Evolutionary conservation across 2,888 invertebrate genomes (phyloP).

Genomic region (Meta bourneti): DNA sequence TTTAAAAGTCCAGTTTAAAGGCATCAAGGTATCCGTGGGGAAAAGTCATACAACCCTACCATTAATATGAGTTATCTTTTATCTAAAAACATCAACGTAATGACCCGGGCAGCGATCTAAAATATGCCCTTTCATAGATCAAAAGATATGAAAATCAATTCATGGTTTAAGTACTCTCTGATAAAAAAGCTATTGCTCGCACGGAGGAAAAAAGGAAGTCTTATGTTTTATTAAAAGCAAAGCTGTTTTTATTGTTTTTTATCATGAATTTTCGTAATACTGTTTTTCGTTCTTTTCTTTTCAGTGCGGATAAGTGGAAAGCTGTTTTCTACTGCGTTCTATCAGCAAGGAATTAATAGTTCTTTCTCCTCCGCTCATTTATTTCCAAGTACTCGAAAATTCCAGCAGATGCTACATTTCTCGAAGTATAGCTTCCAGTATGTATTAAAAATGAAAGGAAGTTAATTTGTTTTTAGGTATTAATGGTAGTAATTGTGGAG

Average conservation of each 20-base stretch:
- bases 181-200: conserved; percentile 33
- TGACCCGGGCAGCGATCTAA: conserved; percentile 50
- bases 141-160: conserved; percentile 71
- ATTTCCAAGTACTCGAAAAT: conserved; percentile 21
- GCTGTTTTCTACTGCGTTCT: conserved; percentile 3
- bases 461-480: conserved; percentile 53
- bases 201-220: conserved; percentile 17
- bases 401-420: conserved; percentile 44
- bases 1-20: conserved; percentile 47
- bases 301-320: conserved; percentile 11
- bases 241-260: conserved; percentile 31
- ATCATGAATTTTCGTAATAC: neutral
- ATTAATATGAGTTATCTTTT: conserved; percentile 60
- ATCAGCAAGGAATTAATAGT: conserved; percentile 34
- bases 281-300: conserved; percentile 1
- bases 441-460: conserved; percentile 43
- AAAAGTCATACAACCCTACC: conserved; percentile 21
- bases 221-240: conserved; percentile 61
- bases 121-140: conserved; percentile 59
- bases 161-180: conserved; percentile 46
- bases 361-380: conserved; percentile 32
- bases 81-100: conserved; percentile 62
- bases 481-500: conserved; percentile 36
- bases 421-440: conserved; percentile 8
- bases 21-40: conserved; percentile 41